Evolutionary conservation across 1,140 invertebrate genomes (phyloP), one percentile per base, ranked within the genome.

Genomic region (Penaeus chinensis): DNA sequence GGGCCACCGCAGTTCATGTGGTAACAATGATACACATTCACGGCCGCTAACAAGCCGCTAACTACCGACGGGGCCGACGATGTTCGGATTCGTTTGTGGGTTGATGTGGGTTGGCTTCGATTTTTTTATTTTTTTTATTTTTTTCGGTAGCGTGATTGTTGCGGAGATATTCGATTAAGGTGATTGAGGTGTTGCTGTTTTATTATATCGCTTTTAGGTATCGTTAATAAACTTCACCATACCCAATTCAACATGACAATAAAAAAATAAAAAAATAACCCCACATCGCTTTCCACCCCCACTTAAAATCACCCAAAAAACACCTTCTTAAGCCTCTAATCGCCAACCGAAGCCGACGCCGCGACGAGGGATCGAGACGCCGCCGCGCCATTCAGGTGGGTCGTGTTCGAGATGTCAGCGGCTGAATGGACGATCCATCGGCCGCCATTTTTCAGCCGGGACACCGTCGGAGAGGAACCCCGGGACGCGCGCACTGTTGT

Each of bases 11-110:
- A 37, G 22, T 69, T 69, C 78, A 71, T 87, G 85, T 61, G 85
- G 78, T 87, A 74, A 87, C 85, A 87, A 87, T 87, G 78, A 82
- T 82, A 84, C 79, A 82, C 78, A 71, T 76, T 81, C 78, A 74
- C 66, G 24, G 20, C 78, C 66, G 27, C 79, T 87, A 87, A 87
- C 85, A 87, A 87, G 85, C 78, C 85, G 65, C 85, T 87, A 87
- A 87, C 85, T 82, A 71, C 84, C 84, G 62, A 27, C 71, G 37
- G 78, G 54, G 79, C n/a, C 47, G 24, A 37, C 42, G 65, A 8
- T 54, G 54, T 54, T 54, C 54, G 54, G 11, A 16, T 54, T 8
- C 54, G 54, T 54, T 54, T 11, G 54, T 1, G 37, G 37, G 37
- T 69, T 42, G 27, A 63, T 3, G 19, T 80, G 62, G n/a, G 11